Evolutionary conservation across 2,888 invertebrate species (phyloP), one percentile per base, ranked within the genome.

Genomic region (Xylophagus ater): DNA sequence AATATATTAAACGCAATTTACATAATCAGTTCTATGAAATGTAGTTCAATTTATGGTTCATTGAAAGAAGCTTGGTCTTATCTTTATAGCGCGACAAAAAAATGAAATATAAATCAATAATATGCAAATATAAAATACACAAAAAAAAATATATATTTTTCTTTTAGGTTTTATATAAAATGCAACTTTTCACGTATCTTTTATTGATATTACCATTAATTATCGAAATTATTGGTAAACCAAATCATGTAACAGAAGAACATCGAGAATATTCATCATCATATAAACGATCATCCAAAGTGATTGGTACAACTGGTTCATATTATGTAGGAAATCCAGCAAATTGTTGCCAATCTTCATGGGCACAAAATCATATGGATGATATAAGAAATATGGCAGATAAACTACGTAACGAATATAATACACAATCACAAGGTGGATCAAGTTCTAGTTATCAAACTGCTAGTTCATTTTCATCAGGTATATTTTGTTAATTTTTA

Each of bases 301-400:
- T 33, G 18, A 19, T 33, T 3, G 33, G 32, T 9, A 18, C 38
- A 12, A 26, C 38, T 6, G 19, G 26, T 14, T 24, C 19, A 6
- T 38, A 12, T 14, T 8, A 17, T 4, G 14, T 26, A 7, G 20
- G 25, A 32, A 32, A 26, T 18, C 19, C 10, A 5, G 9, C 13
- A 12, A 21, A 29, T 10, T 12, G 3, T 9, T 19, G 26, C 17
- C 26, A 21, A 1, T 57, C 49, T 17, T 47, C 48, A 30, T 63
- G 62, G 61, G 56, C 55, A 12, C 49, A 56, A 19, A 44, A 37
- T 3, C 57, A 63, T 39, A 51, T 54, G 28, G 50, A 51, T 21
- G 58, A 56, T 29, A 54, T 64, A 15, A 51, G 55, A 4, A 52
- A 55, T 31, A 48, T 64, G 35, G 60, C 61, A 6, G 55, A 56